Evolutionary conservation across 2,113 vertebrate species (phyloP), one percentile per base, ranked within the genome.

Genomic region (Asarcornis scutulata): DNA sequence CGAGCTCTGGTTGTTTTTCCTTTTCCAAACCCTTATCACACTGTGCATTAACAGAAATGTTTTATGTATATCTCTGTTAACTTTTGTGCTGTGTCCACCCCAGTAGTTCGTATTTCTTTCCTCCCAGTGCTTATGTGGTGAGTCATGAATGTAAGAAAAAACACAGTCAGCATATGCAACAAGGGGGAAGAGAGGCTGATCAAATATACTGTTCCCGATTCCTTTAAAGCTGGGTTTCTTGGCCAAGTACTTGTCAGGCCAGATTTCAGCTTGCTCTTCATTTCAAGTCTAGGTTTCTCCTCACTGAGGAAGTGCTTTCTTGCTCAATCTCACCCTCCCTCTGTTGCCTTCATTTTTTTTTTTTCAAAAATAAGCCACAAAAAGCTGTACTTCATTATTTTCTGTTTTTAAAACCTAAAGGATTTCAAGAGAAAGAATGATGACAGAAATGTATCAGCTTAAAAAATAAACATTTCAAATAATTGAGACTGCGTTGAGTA

Each of bases 51-150:
- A 17, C 11, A 56, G 55, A 62, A 71, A 21, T 23, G 5, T 68
- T 68, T 21, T n/a, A 23, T 23, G 46, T 80, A 0, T 3, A 7
- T 66, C 2, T 29, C 46, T 52, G 31, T 88, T 38, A 7, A 21
- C 22, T 13, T 68, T 73, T 68, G 11, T 48, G 17, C 42, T 73
- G 13, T 58, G 15, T 13, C 34, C 15, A 56, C 32, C 12, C 7
- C 10, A 40, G 32, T 56, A 73, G 15, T 21, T 6, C n/a, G 42
- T 2, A 6, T 17, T 87, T 85, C n/a, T 68, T 85, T 60, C 11
- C 53, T 85, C 4, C 25, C 73, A 14, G 20, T 0, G 0, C n/a
- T 2, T 34, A 8, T 9, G 8, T 46, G 46, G 46, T 48, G 46
- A 48, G 29, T 56, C 13, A 26, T 26, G 56, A 48, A 5, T 12